Base-by-base conservation (phyloP, 2,888 invertebrate species). In the Spicauda simplicius region DNA sequence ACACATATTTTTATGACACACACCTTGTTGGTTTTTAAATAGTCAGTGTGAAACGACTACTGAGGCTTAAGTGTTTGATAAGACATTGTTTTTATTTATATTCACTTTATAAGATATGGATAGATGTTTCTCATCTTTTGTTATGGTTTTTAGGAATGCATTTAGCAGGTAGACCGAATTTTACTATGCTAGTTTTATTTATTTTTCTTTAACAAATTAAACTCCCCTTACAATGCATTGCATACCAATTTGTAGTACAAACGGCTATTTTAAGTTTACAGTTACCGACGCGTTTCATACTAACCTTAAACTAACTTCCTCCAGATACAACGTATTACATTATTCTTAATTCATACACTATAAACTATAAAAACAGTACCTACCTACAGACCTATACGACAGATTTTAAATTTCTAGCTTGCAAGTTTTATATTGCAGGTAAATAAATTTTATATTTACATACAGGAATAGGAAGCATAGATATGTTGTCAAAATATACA, bases 1-100 rank as follows among this genome's bases (percentile, higher is more conserved):
- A 62, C 67, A 67, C 90, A 91, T 91, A 90, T 87, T 91, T 90
- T 86, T 87, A 87, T 91, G 90, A 91, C 91, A 90, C 87, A 85
- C 87, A 81, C 84, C 85, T 79, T 86, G 87, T 85, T 81, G 76
- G 81, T 77, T 77, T 84, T 82, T 76, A 77, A 80, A 81, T 82
- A 82, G 88, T 89, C 86, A 84, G 87, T 87, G 85, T 90, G 85
- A 89, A 89, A 83, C 73, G 86, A 87, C 91, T 91, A 88, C 92
- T 80, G 89, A 82, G 79, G 82, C 83, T 74, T 79, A 80, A 82
- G 80, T 74, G 74, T 75, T 75, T 76, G 89, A 88, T 90, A 86
- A 85, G 76, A 71, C 74, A 76, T 76, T 72, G 70, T 71, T 71
- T 70, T 70, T 25, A 25, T 25, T 25, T 25, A 25, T 70, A 70